Base-by-base conservation (phyloP, 2,888 invertebrate genomes). In the Drosophila histrio region DNA sequence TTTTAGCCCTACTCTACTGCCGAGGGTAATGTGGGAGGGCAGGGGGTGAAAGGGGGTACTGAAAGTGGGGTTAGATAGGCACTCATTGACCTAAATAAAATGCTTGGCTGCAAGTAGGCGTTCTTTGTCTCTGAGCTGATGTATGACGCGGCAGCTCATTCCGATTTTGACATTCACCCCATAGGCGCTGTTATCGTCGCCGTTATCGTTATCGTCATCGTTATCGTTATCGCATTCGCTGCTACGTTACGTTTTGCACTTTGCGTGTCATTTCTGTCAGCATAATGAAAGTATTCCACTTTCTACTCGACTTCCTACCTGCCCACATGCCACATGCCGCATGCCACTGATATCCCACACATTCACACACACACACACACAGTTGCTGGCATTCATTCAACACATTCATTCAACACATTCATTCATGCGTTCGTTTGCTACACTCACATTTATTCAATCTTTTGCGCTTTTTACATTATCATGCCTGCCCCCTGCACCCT, bases 31-130 rank as follows among this genome's bases (percentile, higher is more conserved):
- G 19, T 11, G n/a, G 3, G 19, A 17, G 19, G 11, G 47, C 1
- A 8, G 9, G 8, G 34, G 7, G 8, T 7, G 8, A 11, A 8
- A 3, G 36, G 9, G 13, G 24, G 43, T n/a, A n/a, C n/a, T n/a
- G n/a, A n/a, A n/a, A n/a, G n/a, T n/a, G 9, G 7, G 15, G 28
- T 1, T 9, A 28, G 17, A 24, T 54, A 47, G 47, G 46, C 60
- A 65, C 80, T 82, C 82, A 79, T 87, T 83, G 82, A 87, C 82
- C 82, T 77, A 85, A 83, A 83, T 87, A 79, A 86, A 87, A 78
- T 78, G 75, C 75, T 78, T 69, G 54, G 60, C 63, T 71, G 77
- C 36, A 81, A 52, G 49, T 46, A 47, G 65, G 28, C 50, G 15
- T 49, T 22, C 44, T 50, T 63, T 70, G 64, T 69, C 54, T 58